Evolutionary conservation across 1,140 invertebrate species (phyloP).

Genomic region (Pseudomyrmex cubaensis): DNA sequence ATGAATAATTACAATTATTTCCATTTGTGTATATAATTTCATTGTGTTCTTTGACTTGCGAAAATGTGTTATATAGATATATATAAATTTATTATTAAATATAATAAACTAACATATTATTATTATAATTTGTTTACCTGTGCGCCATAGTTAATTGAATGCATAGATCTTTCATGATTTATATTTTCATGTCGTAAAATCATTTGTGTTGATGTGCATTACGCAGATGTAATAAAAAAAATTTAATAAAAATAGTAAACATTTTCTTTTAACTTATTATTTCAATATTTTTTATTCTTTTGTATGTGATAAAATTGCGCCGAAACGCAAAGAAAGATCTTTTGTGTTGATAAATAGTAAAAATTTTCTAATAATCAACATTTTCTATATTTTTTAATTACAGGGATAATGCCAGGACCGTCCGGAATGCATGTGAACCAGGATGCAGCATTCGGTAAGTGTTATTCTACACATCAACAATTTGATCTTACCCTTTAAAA

Average conservation of each 20-base stretch:
- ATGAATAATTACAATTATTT: slow-evolving; percentile 60
- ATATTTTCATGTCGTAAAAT: slow-evolving; percentile 22
- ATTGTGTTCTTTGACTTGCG: slow-evolving; percentile 55
- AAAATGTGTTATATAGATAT: slow-evolving; percentile 21
- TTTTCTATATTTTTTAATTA: slow-evolving; percentile 77
- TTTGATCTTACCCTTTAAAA: slow-evolving; percentile 73
- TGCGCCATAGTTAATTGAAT: slow-evolving; percentile 59
- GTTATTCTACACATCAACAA: slow-evolving; percentile 42
- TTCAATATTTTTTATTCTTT: no score
- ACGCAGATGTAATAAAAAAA: no score
- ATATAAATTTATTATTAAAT: slow-evolving; percentile 54
- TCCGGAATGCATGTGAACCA: slow-evolving; percentile 90
- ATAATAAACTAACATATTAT: slow-evolving; percentile 47
- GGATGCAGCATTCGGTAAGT: slow-evolving; percentile 93
- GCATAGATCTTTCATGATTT: slow-evolving; percentile 22
- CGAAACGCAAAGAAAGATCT: no score
- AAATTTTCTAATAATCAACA: background rate
- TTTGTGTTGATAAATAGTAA: no score
- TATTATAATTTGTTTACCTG: slow-evolving; percentile 48
- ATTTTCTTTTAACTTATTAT: no score
- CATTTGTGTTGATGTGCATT: background rate
- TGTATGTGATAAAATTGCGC: no score
- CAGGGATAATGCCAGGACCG: slow-evolving; percentile 91
- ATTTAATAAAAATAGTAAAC: no score
- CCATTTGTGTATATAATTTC: slow-evolving; percentile 57